Conservation (phyloP, 2,888 invertebrate species). For the Myopa tessellatipennis region DNA sequence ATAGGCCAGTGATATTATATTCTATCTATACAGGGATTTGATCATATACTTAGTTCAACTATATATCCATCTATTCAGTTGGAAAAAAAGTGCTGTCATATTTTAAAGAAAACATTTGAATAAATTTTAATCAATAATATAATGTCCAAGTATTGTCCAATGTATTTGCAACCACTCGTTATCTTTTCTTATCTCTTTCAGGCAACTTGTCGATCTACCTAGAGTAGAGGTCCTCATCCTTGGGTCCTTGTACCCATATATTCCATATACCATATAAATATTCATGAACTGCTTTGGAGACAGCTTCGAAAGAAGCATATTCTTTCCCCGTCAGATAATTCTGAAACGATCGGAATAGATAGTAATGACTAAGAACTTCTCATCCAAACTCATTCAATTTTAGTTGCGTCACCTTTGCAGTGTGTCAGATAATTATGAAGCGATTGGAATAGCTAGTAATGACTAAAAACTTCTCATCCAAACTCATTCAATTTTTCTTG, state of each 20-base stretch:
- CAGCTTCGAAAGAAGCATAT: neutral
- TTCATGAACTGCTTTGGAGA: neutral
- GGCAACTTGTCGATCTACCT: neutral
- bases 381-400: no score
- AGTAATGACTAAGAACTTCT: neutral
- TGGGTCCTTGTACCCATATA: no score
- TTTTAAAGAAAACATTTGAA: constrained; percentile 2
- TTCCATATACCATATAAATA: no score
- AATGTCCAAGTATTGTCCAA: no score
- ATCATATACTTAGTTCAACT: no score
- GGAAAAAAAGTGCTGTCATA: neutral
- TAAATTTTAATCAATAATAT: constrained; percentile 3
- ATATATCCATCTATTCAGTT: no score
- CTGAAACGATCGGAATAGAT: constrained; percentile 1
- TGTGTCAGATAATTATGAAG: neutral
- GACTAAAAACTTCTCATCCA: constrained; percentile 23
- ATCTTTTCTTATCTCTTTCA: constrained; percentile 11
- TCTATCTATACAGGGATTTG: no score
- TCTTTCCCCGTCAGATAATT: neutral
- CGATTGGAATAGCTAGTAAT: no score
- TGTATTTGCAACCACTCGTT: constrained; percentile 17
- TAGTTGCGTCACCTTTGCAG: no score
- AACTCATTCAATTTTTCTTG: constrained; percentile 6
- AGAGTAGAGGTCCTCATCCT: constrained; percentile 7
- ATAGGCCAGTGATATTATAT: no score